Evolutionary conservation across 2,797 vertebrate genomes (phyloP).

Genomic region (Nyctalus aviator): DNA sequence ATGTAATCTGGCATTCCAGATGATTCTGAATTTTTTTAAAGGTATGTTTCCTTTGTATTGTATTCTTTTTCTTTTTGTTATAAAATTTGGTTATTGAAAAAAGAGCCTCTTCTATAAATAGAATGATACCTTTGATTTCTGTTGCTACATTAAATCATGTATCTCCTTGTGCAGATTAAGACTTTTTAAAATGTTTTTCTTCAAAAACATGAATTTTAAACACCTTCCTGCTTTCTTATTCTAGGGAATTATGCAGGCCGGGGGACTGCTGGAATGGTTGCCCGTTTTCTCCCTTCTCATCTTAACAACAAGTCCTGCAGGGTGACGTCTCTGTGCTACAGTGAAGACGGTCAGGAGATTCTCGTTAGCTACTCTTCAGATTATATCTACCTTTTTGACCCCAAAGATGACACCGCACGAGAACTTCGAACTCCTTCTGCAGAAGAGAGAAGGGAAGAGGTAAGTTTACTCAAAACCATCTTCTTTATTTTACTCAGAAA

Average conservation of each 20-base stretch:
- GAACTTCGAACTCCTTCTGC: constrained; percentile 98
- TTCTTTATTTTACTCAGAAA: neutral
- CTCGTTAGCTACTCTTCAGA: constrained; percentile 99
- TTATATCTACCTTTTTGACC: constrained; percentile 98
- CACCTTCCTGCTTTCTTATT: neutral
- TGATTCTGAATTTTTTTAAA: constrained; percentile 11
- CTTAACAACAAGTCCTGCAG: constrained; percentile 98
- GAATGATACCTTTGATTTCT: constrained; percentile 34
- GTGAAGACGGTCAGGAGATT: constrained; percentile 97
- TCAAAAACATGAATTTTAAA: constrained; percentile 6
- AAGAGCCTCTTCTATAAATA: neutral
- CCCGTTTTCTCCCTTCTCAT: constrained; percentile 96
- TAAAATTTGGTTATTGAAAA: neutral
- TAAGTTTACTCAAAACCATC: constrained; percentile 80
- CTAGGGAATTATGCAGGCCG: constrained; percentile 96
- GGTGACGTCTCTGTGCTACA: constrained; percentile 98
- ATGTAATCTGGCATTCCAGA: constrained; percentile 11
- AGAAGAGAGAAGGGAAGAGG: constrained; percentile 96
- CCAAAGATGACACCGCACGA: constrained; percentile 96
- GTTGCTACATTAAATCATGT: neutral
- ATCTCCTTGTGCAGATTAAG: neutral
- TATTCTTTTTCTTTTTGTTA: constrained; percentile 39
- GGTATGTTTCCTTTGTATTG: neutral
- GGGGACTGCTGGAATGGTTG: constrained; percentile 97
- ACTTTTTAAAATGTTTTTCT: constrained; percentile 44